A percentile compares a stretch with the other conserved stretches of the same genome.
Conservation (phyloP, 2,113 vertebrate species). For the Cyphotilapia sp. region DNA sequence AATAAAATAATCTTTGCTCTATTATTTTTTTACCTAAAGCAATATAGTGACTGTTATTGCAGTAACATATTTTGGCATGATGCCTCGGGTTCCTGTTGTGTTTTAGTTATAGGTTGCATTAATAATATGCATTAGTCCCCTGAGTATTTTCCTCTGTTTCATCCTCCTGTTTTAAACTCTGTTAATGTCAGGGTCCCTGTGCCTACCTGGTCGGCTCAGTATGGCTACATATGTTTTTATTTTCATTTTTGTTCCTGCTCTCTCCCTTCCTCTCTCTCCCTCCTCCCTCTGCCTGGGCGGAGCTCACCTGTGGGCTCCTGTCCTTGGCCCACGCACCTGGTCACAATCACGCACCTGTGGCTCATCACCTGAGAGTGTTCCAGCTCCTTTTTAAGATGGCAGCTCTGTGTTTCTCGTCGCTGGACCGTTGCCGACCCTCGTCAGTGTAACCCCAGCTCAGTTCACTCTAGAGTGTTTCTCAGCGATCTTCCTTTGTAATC, state of each 20-base stretch:
- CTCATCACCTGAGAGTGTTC: no score
- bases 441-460: no score
- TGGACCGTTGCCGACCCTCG: no score
- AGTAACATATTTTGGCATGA: neutral
- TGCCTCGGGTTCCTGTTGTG: neutral
- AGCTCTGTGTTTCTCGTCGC: no score
- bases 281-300: no score
- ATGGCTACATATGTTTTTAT: neutral
- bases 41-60: neutral
- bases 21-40: neutral
- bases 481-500: no score
- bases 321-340: no score
- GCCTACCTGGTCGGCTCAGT: neutral
- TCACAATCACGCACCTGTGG: rapidly evolving
- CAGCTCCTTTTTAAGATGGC: no score
- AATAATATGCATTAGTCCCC: neutral
- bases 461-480: no score
- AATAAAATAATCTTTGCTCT: neutral
- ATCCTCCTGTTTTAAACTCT: neutral
- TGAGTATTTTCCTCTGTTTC: neutral
- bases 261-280: no score
- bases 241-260: neutral
- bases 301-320: no score
- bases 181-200: neutral
- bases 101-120: neutral